phyloP scores from a whole-genome alignment of 37 sponge, comb jelly and placozoan genomes.

The Amphimedon queenslandica region DNA sequence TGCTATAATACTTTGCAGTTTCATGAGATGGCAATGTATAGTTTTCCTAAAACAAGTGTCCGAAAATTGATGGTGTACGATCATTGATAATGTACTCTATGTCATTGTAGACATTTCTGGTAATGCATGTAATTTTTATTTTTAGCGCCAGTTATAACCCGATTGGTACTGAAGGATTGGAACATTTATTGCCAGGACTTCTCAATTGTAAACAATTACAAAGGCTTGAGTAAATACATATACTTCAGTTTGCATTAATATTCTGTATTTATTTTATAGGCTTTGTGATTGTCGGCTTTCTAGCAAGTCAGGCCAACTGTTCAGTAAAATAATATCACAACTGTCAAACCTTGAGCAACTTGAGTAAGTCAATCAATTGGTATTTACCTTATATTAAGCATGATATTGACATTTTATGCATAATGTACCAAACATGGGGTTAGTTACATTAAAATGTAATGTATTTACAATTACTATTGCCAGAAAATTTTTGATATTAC shows the following conservation, averaged over 20 bases:
- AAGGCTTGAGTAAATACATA: slow-evolving; percentile 20
- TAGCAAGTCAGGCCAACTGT: slow-evolving; percentile 10
- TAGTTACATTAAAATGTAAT: no score
- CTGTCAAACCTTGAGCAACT: slow-evolving; percentile 16
- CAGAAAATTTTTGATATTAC: not conserved
- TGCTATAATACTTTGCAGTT: no score
- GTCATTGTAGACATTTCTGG: no score
- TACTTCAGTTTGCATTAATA: not conserved
- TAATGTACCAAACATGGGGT: no score
- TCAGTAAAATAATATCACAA: slow-evolving; percentile 6
- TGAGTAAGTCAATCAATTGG: slow-evolving; percentile 11
- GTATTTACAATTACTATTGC: not conserved
- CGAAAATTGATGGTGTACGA: no score
- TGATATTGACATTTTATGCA: no score
- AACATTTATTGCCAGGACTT: slow-evolving; percentile 14
- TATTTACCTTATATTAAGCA: not conserved
- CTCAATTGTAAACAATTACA: slow-evolving; percentile 16
- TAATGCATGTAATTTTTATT: no score
- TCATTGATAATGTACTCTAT: no score
- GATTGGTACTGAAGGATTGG: slow-evolving; percentile 15
- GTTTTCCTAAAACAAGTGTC: no score
- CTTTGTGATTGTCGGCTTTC: slow-evolving; percentile 6
- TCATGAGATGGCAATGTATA: no score
- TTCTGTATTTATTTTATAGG: not conserved
- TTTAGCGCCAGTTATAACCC: slow-evolving; percentile 36